These are phyloP conservation scores for Stenolophus ochropezus DNA, from an alignment of 2,888 invertebrate genomes.

Conservation along the genomic window DNA sequence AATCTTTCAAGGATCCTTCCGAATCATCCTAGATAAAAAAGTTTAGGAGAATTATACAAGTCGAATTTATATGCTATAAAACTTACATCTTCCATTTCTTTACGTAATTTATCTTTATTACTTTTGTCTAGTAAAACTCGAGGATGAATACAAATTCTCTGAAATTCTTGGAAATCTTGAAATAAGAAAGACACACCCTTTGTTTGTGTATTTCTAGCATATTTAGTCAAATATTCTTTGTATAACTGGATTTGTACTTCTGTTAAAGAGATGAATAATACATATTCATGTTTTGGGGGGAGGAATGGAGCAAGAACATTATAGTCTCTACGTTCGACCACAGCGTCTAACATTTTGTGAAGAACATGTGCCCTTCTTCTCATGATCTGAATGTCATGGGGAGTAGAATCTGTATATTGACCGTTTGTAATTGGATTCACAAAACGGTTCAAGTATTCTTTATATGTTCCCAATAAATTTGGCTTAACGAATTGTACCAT, in stretches of 20 bases:
- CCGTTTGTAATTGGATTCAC: slow-evolving; percentile 98
- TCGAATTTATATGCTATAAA: background rate
- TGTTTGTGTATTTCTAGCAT: slow-evolving; percentile 73
- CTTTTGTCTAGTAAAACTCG: slow-evolving; percentile 78
- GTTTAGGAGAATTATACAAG: no score
- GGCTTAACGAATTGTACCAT: slow-evolving; percentile 99
- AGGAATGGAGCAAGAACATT: slow-evolving; percentile 94
- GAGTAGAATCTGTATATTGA: slow-evolving; percentile 95
- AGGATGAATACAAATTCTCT: slow-evolving; percentile 91
- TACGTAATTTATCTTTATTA: slow-evolving; percentile 57
- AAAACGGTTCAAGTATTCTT: slow-evolving; percentile 90
- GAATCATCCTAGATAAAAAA: slow-evolving; percentile 74
- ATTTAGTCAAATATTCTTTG: slow-evolving; percentile 83
- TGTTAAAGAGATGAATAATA: slow-evolving; percentile 89
- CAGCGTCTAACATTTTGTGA: slow-evolving; percentile 94
- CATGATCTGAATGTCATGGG: slow-evolving; percentile 93
- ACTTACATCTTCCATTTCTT: slow-evolving; percentile 57
- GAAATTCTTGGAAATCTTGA: slow-evolving; percentile 83
- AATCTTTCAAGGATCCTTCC: slow-evolving; percentile 84
- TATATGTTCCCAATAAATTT: slow-evolving; percentile 81
- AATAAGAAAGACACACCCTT: slow-evolving; percentile 78
- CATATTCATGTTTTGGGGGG: slow-evolving; percentile 97
- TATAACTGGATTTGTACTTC: slow-evolving; percentile 90
- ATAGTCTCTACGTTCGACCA: slow-evolving; percentile 95
- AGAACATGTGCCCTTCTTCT: slow-evolving; percentile 95